A percentile compares a stretch with the other conserved stretches of the same genome.
phyloP scores from a whole-genome alignment of 2,113 vertebrate genomes.

The Rhadina sibilatrix region DNA sequence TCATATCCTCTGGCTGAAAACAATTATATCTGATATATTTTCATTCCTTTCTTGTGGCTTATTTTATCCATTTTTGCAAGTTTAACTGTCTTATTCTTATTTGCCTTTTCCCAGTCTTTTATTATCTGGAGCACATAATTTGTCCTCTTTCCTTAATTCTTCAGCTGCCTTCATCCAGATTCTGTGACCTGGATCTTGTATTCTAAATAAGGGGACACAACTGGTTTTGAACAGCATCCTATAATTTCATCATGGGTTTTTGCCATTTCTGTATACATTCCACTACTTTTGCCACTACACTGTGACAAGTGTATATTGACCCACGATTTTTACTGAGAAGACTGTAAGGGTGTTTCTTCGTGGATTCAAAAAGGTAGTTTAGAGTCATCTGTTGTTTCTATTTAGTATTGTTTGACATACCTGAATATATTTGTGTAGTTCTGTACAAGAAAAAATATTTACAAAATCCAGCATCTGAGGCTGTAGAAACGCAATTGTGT shows the following conservation, averaged over 20 bases:
- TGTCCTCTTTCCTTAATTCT: background rate
- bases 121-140: background rate
- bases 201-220: background rate
- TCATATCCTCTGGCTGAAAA: background rate
- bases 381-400: background rate
- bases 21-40: background rate
- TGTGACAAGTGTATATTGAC: background rate
- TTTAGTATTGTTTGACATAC: background rate
- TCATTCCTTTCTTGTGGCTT: background rate
- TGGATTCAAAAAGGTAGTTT: background rate
- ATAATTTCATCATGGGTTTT: background rate
- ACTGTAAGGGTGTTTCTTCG: fast-evolving
- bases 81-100: background rate
- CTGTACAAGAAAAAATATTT: background rate
- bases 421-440: background rate
- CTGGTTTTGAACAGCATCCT: background rate
- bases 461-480: background rate
- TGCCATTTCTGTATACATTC: background rate
- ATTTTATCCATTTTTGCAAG: background rate
- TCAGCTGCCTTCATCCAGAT: background rate
- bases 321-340: background rate
- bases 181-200: background rate
- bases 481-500: background rate
- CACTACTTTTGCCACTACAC: background rate
- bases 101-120: background rate